Evolutionary conservation across 1,140 invertebrate genomes (phyloP).

Genomic region (Drosophila lacteicornis): DNA sequence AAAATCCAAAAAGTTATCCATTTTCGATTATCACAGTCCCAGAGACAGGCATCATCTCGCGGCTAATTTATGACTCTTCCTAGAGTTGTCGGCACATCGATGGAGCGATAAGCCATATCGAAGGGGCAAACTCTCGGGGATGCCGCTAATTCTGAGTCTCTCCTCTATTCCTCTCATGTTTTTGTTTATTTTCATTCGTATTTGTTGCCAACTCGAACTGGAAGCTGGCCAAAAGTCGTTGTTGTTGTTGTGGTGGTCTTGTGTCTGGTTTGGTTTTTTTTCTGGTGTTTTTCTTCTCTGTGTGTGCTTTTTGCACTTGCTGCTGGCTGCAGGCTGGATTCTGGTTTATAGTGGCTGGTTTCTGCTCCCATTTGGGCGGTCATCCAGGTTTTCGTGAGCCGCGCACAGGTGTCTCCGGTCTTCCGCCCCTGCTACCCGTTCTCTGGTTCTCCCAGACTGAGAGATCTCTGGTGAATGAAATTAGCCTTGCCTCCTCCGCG

Average conservation of each 20-base stretch:
- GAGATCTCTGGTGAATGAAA: constrained; percentile 43
- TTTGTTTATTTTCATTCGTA: constrained; percentile 22
- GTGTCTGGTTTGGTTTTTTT: constrained; percentile 37
- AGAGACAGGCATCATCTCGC: constrained; percentile 43
- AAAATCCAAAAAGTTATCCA: constrained; percentile 53
- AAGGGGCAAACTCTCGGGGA: constrained; percentile 28
- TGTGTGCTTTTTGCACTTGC: constrained; percentile 37
- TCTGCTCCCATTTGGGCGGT: constrained; percentile 62
- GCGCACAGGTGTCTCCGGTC: constrained; percentile 35
- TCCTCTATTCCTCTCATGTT: not conserved
- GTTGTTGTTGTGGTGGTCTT: constrained; percentile 34
- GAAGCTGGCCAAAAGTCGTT: constrained; percentile 53
- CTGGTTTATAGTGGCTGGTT: constrained; percentile 61
- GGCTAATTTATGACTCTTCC: constrained; percentile 60
- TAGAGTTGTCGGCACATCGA: constrained; percentile 50
- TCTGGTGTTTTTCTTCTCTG: constrained; percentile 6
- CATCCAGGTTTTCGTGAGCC: constrained; percentile 33
- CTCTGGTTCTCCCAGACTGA: constrained; percentile 3
- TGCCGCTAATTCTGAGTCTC: constrained; percentile 16
- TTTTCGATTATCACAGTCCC: constrained; percentile 49
- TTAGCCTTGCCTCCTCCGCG: constrained; percentile 44
- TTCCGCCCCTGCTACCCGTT: not conserved
- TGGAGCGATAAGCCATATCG: constrained; percentile 51
- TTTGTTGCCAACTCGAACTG: constrained; percentile 53
- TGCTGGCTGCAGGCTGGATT: constrained; percentile 67